Base-by-base conservation (phyloP, 1,140 invertebrate genomes). In the Musca vetustissima region DNA sequence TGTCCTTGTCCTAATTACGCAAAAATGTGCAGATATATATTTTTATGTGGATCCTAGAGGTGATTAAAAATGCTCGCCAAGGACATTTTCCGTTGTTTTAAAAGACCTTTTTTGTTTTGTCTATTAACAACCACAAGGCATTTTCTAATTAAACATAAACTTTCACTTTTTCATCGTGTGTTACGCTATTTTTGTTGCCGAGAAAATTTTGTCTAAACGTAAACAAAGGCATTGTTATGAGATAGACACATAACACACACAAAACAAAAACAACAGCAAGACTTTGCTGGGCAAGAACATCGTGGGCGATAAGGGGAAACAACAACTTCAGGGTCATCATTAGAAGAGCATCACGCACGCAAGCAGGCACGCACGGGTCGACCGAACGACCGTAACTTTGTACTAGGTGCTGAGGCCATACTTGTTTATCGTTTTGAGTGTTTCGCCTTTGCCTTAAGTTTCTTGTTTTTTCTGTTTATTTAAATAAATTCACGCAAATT, bases 121-220 rank as follows among this genome's bases (percentile, higher is more conserved):
- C 36, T 43, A 43, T 43, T 43, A 61, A 61, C 57, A 61, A 61
- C 57, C 57, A 61, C 57, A 61, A 61, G 57, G 57, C 57, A 61
- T 61, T 61, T 61, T 61, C 57, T 61, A 61, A 61, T 61, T 61
- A 61, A 61, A 61, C 57, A 61, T 61, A 61, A 61, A 61, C 11
- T 43, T 61, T 61, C 17, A 24, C 53, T 55, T 55, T 55, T 36
- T 11, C n/a, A 21, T 61, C 7, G 13, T 59, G n/a, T n/a, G n/a
- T n/a, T n/a, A n/a, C n/a, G 17, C 28, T 36, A 21, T 61, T 43
- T 43, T 13, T 43, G 6, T 43, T 43, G 11, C 36, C 36, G 4
- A n/a, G n/a, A n/a, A 13, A 43, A 43, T 43, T 61, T 61, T 36
- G 36, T 61, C 57, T 36, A 36, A 61, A n/a, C 17, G 36, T 36